Conservation (phyloP, 2,113 vertebrate species). For the Strix uralensis region DNA sequence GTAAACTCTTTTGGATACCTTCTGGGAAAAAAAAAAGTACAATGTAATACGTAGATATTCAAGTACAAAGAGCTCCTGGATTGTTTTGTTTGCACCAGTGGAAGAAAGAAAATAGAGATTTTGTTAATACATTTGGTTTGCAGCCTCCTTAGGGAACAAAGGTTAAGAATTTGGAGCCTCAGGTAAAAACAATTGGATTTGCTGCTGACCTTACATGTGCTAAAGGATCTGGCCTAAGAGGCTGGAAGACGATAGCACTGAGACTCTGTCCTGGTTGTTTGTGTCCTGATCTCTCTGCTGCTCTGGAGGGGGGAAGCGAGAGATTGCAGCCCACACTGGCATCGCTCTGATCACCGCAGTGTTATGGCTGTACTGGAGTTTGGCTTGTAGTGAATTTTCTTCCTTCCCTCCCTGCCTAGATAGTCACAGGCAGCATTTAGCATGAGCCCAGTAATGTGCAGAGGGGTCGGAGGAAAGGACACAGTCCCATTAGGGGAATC, state of each 20-base stretch:
- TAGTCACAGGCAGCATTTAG: background rate
- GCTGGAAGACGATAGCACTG: background rate
- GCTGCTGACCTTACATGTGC: background rate
- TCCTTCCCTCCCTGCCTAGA: background rate
- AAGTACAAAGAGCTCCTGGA: background rate
- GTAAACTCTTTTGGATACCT: conserved; percentile 40
- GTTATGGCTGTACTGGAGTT: background rate
- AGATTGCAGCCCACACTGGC: background rate
- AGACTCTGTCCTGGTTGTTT: background rate
- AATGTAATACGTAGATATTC: background rate
- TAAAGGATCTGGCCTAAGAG: background rate
- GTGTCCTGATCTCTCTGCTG: background rate
- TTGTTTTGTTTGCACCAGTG: background rate
- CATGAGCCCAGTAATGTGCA: background rate
- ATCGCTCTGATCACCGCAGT: background rate
- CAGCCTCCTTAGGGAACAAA: conserved; percentile 6
- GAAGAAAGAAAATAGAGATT: background rate
- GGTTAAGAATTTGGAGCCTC: background rate
- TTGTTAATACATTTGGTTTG: background rate
- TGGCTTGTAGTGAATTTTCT: background rate
- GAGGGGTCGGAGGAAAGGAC: background rate
- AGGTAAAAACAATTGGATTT: background rate
- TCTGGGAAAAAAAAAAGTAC: background rate
- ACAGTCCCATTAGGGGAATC: fast-evolving
- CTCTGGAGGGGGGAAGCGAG: background rate